These are phyloP conservation scores for Labroides dimidiatus DNA, from an alignment of 2,797 vertebrate species.

Conservation along the genomic window DNA sequence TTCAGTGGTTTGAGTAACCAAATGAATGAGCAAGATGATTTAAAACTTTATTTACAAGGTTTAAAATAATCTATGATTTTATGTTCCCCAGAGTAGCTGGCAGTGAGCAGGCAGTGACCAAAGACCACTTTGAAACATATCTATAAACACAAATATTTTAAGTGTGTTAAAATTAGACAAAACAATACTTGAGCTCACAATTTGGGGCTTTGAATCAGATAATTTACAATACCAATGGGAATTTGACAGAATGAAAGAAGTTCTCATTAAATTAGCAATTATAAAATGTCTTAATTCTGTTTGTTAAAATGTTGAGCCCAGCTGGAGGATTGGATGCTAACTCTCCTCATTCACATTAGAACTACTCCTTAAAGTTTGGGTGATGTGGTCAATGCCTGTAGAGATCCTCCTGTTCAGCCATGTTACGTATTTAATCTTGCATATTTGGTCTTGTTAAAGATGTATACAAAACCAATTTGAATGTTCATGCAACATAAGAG, in stretches of 20 bases:
- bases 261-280: background rate
- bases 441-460: constrained; percentile 17
- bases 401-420: constrained; percentile 12
- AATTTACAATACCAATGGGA: background rate
- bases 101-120: background rate
- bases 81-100: constrained; percentile 24
- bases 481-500: constrained; percentile 35
- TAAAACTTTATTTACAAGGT: constrained; percentile 38
- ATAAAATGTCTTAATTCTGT: background rate
- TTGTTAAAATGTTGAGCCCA: no score
- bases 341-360: constrained; percentile 12
- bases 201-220: background rate
- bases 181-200: background rate
- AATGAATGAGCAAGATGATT: constrained; percentile 40
- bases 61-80: constrained; percentile 35
- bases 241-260: background rate
- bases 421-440: constrained; percentile 10
- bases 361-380: constrained; percentile 17
- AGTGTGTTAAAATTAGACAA: constrained; percentile 10
- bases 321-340: background rate
- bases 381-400: constrained; percentile 13
- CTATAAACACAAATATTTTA: background rate
- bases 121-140: constrained; percentile 4
- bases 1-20: constrained; percentile 46
- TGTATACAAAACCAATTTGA: constrained; percentile 39